A percentile compares a stretch with the other conserved stretches of the same genome.
These are phyloP conservation scores for Heliornis fulica DNA, from an alignment of 2,113 vertebrate genomes.

Conservation along the genomic window DNA sequence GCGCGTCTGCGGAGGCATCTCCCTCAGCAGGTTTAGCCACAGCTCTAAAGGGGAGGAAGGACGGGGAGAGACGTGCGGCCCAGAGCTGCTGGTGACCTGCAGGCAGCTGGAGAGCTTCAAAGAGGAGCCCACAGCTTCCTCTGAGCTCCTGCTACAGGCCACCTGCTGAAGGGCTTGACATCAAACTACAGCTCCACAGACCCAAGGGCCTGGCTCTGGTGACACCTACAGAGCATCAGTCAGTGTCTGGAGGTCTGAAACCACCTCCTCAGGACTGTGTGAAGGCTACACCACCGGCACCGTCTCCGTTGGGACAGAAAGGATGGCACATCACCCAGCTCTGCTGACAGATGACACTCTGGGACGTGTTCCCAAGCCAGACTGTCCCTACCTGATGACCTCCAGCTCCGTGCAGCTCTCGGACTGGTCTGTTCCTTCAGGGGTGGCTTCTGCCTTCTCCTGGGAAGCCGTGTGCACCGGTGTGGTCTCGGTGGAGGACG, in stretches of 20 bases:
- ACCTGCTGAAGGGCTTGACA: not conserved
- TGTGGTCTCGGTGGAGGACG: conserved; percentile 83
- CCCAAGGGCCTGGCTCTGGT: not conserved
- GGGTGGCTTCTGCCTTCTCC: conserved; percentile 32
- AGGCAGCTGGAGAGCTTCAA: not conserved
- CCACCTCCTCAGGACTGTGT: not conserved
- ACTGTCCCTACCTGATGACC: conserved; percentile 86
- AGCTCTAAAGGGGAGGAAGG: not conserved
- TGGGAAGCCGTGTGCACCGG: conserved; percentile 78
- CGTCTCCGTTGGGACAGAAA: accelerated
- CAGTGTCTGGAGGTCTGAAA: not conserved
- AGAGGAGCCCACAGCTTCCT: not conserved
- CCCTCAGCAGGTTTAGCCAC: not conserved
- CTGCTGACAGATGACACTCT: not conserved
- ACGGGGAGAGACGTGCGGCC: not conserved
- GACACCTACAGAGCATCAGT: not conserved
- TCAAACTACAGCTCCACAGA: not conserved
- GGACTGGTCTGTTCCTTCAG: conserved; percentile 67
- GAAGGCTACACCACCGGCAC: not conserved
- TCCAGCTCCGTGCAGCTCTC: conserved; percentile 84
- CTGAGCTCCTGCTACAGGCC: not conserved
- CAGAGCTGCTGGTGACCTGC: not conserved
- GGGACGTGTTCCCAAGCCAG: not conserved
- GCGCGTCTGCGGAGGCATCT: not conserved
- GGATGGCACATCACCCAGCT: not conserved